Evolutionary conservation across 2,888 invertebrate genomes (phyloP), one percentile per base, ranked within the genome.

Genomic region (Cosmorhoe ocellata): DNA sequence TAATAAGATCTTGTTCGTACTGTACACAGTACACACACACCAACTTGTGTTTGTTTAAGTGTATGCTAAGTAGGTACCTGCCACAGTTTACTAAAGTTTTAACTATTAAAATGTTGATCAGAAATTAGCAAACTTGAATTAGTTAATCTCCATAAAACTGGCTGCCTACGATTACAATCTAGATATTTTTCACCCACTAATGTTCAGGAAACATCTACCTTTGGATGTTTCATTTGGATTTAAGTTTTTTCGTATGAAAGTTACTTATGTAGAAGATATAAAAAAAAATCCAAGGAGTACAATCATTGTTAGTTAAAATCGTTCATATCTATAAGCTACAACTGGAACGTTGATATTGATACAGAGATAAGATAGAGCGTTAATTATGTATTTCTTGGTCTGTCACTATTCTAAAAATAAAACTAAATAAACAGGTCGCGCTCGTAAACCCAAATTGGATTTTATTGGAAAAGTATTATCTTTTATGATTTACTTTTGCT

Each of bases 341-440:
- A 79, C 69, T 81, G 62, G 79, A 69, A 56, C 79, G 61, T 63
- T 67, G 71, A 74, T 78, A 76, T 73, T 72, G 77, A 74, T 76
- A 75, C 63, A 68, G 50, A 71, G 81, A 82, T 80, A 80, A 80
- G 75, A 70, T 76, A 69, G 48, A 54, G 46, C 53, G 55, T 67
- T 71, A 71, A 76, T 74, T 73, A 63, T 59, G 27, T 56, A 56
- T 58, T 59, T 57, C 49, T 55, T 53, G 37, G 28, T 50, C 48
- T 45, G 37, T 41, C 41, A 13, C 31, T 44, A 31, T 28, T 26
- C 42, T 51, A 44, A 42, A 45, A 48, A 52, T 55, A 56, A 49
- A 51, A 57, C 36, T 44, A 51, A 47, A 53, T 52, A 46, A 57
- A 52, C 52, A 59, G 51, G 45, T 52, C 33, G 43, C 43, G 41